These are phyloP conservation scores for Strigamia transsilvanica DNA, from an alignment of 2,888 invertebrate species.

Conservation along the genomic window DNA sequence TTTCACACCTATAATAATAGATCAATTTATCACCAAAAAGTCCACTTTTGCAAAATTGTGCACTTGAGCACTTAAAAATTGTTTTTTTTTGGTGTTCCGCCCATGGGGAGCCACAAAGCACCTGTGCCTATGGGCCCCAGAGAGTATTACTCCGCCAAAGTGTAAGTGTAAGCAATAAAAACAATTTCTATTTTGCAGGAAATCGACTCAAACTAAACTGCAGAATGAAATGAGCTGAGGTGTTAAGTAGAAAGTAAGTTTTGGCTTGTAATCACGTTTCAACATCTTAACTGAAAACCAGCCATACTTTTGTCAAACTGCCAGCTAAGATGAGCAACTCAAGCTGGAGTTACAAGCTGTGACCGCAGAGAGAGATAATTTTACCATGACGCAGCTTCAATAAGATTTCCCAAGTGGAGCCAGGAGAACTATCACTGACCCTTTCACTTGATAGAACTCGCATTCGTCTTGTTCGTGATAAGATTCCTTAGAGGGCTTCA, in stretches of 20 bases:
- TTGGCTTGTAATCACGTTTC: constrained; percentile 21
- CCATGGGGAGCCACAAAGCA: too few relatives aligned
- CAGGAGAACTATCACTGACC: constrained; percentile 43
- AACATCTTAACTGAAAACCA: constrained; percentile 36
- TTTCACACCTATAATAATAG: too few relatives aligned
- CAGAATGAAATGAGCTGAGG: neutral
- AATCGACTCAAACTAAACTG: neutral
- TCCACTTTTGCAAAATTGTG: too few relatives aligned
- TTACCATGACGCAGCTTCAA: constrained; percentile 47
- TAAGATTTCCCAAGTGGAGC: constrained; percentile 45
- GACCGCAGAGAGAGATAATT: constrained; percentile 46
- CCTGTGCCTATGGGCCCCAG: too few relatives aligned
- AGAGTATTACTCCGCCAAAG: too few relatives aligned
- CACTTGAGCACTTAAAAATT: too few relatives aligned
- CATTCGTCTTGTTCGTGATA: constrained; percentile 41
- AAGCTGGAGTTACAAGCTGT: constrained; percentile 45
- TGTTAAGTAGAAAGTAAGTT: constrained; percentile 20
- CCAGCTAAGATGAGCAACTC: constrained; percentile 48
- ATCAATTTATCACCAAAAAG: too few relatives aligned
- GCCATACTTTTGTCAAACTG: constrained; percentile 41
- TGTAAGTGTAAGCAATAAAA: too few relatives aligned
- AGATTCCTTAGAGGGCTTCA: constrained; percentile 41
- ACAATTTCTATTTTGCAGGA: neutral
- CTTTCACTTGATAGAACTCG: constrained; percentile 49
- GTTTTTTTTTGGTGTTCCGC: too few relatives aligned